phyloP scores from a whole-genome alignment of 2,797 vertebrate genomes.

The Liasis olivaceus region DNA sequence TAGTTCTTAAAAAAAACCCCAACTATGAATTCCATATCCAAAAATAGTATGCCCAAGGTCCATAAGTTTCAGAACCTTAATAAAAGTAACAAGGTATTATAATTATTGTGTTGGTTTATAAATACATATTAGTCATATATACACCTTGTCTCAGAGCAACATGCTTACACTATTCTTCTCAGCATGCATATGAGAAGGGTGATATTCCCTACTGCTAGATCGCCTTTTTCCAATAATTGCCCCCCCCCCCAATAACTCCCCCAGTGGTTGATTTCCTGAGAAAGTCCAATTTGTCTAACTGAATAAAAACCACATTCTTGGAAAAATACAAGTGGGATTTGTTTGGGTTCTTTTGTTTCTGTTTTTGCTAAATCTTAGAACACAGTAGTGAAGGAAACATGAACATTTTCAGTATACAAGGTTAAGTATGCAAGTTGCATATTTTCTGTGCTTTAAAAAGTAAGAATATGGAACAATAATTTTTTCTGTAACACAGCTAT shows the following conservation, averaged over 20 bases:
- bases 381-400: neutral
- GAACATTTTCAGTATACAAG: neutral
- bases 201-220: neutral
- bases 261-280: neutral
- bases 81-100: neutral
- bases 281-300: neutral
- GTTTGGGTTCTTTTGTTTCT: neutral
- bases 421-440: neutral
- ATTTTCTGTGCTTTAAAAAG: neutral
- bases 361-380: neutral
- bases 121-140: neutral
- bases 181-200: neutral
- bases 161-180: neutral
- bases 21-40: neutral
- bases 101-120: neutral
- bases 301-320: neutral
- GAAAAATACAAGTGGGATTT: neutral
- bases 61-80: neutral
- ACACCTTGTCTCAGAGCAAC: neutral
- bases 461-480: neutral
- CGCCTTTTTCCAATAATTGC: neutral
- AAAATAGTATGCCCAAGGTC: neutral
- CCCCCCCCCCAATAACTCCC: neutral
- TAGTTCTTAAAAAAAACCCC: neutral
- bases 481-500: slow-evolving; percentile 22